phyloP scores from a whole-genome alignment of 1,140 invertebrate genomes.

The Aphis craccivora region DNA sequence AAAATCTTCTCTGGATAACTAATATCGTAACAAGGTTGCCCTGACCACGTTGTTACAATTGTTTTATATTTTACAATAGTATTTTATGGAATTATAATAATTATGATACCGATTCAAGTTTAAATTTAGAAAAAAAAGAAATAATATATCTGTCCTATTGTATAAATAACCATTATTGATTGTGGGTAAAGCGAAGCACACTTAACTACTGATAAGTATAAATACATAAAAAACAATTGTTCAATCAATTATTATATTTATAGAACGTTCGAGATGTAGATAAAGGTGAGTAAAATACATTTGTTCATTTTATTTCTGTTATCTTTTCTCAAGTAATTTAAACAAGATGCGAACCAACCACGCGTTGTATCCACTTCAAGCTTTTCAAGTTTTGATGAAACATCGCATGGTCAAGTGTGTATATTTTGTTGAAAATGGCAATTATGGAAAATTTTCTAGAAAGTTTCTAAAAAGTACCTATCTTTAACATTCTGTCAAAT shows the following conservation, averaged over 20 bases:
- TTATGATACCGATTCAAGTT: neutral
- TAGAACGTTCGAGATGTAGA: neutral
- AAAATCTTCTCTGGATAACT: too few relatives aligned
- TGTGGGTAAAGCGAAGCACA: too few relatives aligned
- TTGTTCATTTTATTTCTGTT: neutral
- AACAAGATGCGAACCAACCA: neutral
- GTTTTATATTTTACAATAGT: neutral
- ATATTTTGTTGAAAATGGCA: neutral
- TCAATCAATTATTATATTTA: too few relatives aligned
- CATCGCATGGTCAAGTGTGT: neutral
- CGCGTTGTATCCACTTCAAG: neutral
- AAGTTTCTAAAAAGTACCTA: neutral
- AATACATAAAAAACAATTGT: too few relatives aligned
- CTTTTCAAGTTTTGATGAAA: neutral
- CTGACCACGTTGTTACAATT: too few relatives aligned
- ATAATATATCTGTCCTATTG: neutral
- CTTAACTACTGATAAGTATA: too few relatives aligned
- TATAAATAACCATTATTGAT: too few relatives aligned
- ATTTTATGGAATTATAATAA: neutral
- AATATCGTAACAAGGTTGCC: too few relatives aligned
- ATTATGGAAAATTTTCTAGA: neutral
- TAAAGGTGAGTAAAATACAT: neutral
- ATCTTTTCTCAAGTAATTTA: neutral
- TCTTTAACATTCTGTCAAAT: neutral
- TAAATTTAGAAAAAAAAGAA: neutral